Evolutionary conservation across 2,888 invertebrate species (phyloP).

Genomic region (Eilema griseolum): DNA sequence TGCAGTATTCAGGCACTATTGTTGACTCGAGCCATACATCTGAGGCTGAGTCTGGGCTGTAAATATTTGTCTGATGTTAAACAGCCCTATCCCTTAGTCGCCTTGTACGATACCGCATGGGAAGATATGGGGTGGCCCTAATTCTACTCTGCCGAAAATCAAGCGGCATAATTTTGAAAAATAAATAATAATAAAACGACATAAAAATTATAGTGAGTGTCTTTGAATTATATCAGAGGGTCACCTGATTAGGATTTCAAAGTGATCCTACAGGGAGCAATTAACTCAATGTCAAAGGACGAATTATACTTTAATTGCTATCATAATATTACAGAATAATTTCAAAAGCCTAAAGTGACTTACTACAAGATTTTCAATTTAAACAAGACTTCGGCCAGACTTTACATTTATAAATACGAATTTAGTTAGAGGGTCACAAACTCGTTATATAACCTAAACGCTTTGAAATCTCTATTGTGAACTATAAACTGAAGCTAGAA

Average conservation of each 20-base stretch:
- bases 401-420: constrained; percentile 38
- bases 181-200: too few relatives aligned
- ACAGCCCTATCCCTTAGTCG: too few relatives aligned
- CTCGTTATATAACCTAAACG: constrained; percentile 15
- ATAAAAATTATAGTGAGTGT: constrained; percentile 22
- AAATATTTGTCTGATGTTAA: too few relatives aligned
- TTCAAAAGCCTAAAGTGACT: constrained; percentile 40
- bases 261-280: constrained; percentile 49
- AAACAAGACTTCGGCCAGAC: constrained; percentile 44
- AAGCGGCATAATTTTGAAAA: too few relatives aligned
- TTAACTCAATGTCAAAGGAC: constrained; percentile 49
- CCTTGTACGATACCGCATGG: too few relatives aligned
- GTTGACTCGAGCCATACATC: too few relatives aligned
- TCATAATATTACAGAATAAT: constrained; percentile 59
- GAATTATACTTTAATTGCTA: constrained; percentile 61
- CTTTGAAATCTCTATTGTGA: constrained; percentile 25
- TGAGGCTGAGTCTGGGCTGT: too few relatives aligned
- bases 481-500: constrained; percentile 8
- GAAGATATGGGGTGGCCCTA: too few relatives aligned
- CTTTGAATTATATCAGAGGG: constrained; percentile 39
- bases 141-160: too few relatives aligned
- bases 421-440: constrained; percentile 26
- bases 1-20: too few relatives aligned
- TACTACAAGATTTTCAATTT: constrained; percentile 46
- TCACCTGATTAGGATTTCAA: constrained; percentile 36